A percentile compares a stretch with the other conserved stretches of the same genome.
Evolutionary conservation across 2,113 vertebrate species (phyloP).

Genomic region (Fukomys damarensis): DNA sequence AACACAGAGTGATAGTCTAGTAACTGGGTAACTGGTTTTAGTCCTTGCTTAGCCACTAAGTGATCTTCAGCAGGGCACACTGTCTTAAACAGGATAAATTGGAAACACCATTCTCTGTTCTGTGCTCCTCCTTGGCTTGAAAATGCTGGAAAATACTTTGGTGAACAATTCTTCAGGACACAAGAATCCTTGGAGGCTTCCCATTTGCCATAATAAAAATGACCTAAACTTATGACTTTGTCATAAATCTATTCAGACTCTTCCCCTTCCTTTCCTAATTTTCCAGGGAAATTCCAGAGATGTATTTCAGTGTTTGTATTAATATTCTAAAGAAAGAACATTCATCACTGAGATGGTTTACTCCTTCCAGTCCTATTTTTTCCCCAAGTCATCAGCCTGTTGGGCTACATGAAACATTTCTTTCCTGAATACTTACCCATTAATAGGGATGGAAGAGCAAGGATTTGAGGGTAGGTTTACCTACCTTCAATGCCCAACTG

Average conservation of each 20-base stretch:
- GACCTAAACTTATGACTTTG: neutral
- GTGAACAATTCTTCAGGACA: neutral
- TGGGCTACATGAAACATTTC: slow-evolving; percentile 21
- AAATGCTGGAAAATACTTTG: neutral
- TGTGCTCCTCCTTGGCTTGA: neutral
- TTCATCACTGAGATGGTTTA: slow-evolving; percentile 52
- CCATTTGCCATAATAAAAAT: neutral
- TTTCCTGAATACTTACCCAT: neutral
- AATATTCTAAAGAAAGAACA: slow-evolving; percentile 73
- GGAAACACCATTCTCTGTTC: neutral
- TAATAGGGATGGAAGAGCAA: neutral
- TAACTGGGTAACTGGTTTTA: neutral
- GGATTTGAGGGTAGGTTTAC: neutral
- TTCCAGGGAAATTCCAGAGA: slow-evolving; percentile 48
- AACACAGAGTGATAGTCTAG: rapidly evolving
- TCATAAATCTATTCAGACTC: neutral
- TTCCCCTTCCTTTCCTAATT: slow-evolving; percentile 51
- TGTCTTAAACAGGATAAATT: neutral
- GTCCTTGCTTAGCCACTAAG: neutral
- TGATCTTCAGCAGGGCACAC: neutral
- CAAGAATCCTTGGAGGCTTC: neutral
- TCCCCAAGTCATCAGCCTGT: slow-evolving; percentile 28
- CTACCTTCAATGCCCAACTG: neutral
- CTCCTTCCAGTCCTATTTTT: slow-evolving; percentile 64
- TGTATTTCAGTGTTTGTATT: slow-evolving; percentile 32